These are phyloP conservation scores for Chirona hameri DNA, from an alignment of 2,888 invertebrate species.

Conservation along the genomic window DNA sequence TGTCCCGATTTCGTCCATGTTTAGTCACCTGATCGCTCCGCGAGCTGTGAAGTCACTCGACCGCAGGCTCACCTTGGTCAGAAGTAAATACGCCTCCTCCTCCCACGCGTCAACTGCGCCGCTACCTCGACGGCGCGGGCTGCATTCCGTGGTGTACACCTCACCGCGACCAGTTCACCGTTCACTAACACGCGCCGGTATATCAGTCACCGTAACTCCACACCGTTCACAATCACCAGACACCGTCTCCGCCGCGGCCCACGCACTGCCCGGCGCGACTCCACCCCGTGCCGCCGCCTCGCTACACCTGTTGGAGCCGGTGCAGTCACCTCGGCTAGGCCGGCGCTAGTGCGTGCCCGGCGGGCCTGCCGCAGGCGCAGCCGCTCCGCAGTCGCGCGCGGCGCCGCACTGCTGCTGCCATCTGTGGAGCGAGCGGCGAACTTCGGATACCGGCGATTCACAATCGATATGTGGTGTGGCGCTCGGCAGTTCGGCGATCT, in stretches of 20 bases:
- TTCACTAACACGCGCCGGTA: neutral
- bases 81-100: neutral
- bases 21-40: too few species aligned
- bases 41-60: neutral
- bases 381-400: neutral
- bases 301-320: conserved; percentile 1
- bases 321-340: neutral
- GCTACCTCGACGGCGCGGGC: neutral
- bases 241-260: neutral
- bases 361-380: neutral
- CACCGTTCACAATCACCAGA: neutral
- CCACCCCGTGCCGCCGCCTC: neutral
- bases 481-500: too few species aligned
- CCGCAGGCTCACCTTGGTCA: neutral
- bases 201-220: neutral
- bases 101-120: neutral
- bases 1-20: too few species aligned
- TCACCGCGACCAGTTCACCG: neutral
- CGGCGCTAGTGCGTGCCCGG: neutral
- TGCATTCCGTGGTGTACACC: neutral
- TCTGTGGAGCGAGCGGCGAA: neutral
- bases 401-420: neutral
- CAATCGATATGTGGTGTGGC: too few species aligned
- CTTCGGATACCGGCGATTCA: too few species aligned
- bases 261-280: neutral